Conservation (phyloP, 2,888 invertebrate genomes). For the Troides helena region DNA sequence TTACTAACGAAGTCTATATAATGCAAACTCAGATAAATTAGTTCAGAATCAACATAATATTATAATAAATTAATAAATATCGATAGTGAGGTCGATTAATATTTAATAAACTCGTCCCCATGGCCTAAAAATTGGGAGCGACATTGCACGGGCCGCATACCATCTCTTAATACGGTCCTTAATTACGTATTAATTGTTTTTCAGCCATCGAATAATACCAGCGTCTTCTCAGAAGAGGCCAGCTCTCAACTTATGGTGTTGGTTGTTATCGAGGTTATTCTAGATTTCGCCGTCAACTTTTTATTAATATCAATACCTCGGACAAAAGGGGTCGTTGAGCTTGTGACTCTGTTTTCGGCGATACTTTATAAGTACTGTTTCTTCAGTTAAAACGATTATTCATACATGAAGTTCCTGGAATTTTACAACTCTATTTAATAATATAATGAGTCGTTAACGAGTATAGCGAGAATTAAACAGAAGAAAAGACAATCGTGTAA, state of each 20-base stretch:
- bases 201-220: conserved; percentile 64
- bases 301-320: conserved; percentile 38
- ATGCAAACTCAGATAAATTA: conserved; percentile 4
- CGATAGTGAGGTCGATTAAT: conserved; percentile 36
- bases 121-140: conserved; percentile 52
- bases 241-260: conserved; percentile 41
- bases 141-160: conserved; percentile 48
- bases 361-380: conserved; percentile 29
- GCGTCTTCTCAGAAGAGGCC: conserved; percentile 57
- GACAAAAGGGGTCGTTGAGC: conserved; percentile 37
- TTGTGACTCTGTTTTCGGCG: conserved; percentile 29
- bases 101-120: conserved; percentile 47
- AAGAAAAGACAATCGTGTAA: neutral
- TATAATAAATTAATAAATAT: conserved; percentile 22
- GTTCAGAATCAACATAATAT: neutral
- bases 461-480: neutral
- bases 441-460: conserved; percentile 17
- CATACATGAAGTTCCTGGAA: conserved; percentile 26
- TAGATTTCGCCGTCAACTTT: conserved; percentile 45
- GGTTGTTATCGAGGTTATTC: conserved; percentile 41
- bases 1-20: conserved; percentile 6
- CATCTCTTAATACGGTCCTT: conserved; percentile 70
- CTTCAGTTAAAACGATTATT: conserved; percentile 16
- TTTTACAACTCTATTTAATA: conserved; percentile 29
- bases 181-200: conserved; percentile 78